Evolutionary conservation across 37 sponge, comb jelly and placozoan genomes (phyloP), one percentile per base, ranked within the genome.

Genomic region (Petrosia ficiformis): DNA sequence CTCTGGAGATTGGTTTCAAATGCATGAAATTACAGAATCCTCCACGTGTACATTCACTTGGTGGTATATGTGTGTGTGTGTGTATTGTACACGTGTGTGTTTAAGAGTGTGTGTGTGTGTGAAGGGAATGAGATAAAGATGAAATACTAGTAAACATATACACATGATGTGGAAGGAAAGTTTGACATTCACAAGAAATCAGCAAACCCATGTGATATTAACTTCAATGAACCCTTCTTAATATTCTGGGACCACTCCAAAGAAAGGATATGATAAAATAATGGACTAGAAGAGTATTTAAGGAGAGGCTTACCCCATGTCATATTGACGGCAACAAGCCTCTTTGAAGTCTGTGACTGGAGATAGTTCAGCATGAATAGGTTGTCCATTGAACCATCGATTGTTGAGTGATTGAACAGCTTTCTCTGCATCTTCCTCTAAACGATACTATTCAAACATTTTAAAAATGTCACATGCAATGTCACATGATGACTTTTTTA

Each of bases 11-110:
- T 0, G 98, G 98, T 80, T 97, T 97, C 43, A 97, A 72, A 43
- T 97, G 98, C 98, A 94, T 94, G 85, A 97, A 97, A 70, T 97
- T 97, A 70, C 98, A 97, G 80, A 95, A 97, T 0, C 98, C 98
- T 70, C 96, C 96, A 2, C 96, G 86, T 4, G 93, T 92, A 65
- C 96, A 95, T 63, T 95, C 93, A n/a, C 89, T 89, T 39, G 30
- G 22, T 26, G 41, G 1, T 68, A 8, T 25, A n/a, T n/a, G n/a
- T n/a, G n/a, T n/a, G n/a, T n/a, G n/a, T n/a, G n/a, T n/a, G n/a
- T n/a, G n/a, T n/a, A n/a, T n/a, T n/a, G n/a, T n/a, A n/a, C n/a
- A n/a, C n/a, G n/a, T n/a, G n/a, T n/a, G n/a, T n/a, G n/a, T n/a
- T n/a, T n/a, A n/a, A n/a, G n/a, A n/a, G n/a, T n/a, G 3, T 4